Evolutionary conservation across 2,888 invertebrate genomes (phyloP).

Genomic region (Pristionchus arcanus): DNA sequence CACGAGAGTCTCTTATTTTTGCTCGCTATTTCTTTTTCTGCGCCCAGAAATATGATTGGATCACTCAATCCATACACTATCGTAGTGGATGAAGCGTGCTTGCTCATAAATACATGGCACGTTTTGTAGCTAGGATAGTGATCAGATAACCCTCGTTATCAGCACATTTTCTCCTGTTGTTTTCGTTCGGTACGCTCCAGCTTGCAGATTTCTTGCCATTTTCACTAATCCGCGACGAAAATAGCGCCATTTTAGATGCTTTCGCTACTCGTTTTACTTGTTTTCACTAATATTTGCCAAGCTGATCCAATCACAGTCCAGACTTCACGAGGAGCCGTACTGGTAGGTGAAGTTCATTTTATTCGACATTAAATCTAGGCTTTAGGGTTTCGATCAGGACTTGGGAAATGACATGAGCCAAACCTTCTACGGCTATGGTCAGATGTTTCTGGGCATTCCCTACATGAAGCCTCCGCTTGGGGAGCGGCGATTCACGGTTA

Average conservation of each 20-base stretch:
- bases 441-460: slow-evolving; percentile 35
- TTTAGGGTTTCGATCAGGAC: slow-evolving; percentile 13
- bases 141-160: background rate
- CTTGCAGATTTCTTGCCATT: background rate
- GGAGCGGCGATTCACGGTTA: slow-evolving; percentile 28
- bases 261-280: background rate
- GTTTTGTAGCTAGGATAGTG: background rate
- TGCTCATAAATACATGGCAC: background rate
- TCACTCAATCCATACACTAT: background rate
- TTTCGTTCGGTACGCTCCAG: background rate
- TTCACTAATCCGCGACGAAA: background rate
- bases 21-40: background rate
- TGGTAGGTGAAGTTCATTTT: background rate
- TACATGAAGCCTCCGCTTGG: background rate
- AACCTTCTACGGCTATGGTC: slow-evolving; percentile 15
- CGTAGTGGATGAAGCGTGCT: slow-evolving; percentile 2
- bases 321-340: background rate
- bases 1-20: background rate
- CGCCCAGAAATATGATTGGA: background rate
- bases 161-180: background rate
- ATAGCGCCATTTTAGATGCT: background rate
- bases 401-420: background rate
- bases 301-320: background rate
- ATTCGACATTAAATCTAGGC: background rate
- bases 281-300: background rate